Base-by-base conservation (phyloP, 2,888 invertebrate species). In the Automeris io region DNA sequence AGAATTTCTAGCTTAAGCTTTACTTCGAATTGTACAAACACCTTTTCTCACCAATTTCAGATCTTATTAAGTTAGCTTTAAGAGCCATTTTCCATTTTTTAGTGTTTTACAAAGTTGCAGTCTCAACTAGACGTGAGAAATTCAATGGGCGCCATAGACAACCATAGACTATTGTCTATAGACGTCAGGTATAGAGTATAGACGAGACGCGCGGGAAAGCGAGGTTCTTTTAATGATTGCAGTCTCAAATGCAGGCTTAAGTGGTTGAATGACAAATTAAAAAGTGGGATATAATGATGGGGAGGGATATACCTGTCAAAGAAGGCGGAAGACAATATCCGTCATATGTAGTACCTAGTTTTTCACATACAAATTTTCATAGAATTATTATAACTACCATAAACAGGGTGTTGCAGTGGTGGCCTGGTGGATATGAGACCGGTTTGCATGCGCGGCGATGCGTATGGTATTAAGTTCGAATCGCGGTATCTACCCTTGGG, bases 211-310 rank as follows among this genome's bases (percentile, higher is more conserved):
- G 51, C 46, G 47, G 39, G 43, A 44, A 52, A 50, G 49, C 37
- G 39, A 39, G 57, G 59, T 51, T 61, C 57, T 64, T 61, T 64
- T 59, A 64, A 71, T 70, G 60, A 66, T 64, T 61, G 54, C 65
- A 58, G 61, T 48, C 37, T 44, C 51, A 53, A 59, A 58, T 56
- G 55, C 43, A 43, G 43, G 53, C 66, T 54, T 70, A 69, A 71
- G 70, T 72, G 62, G 70, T 68, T 57, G 70, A 68, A 70, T 67
- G 71, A 62, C 55, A 69, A 65, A 72, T 73, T 72, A 71, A 68
- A 70, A 68, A 55, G 53, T 47, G 42, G 42, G 46, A 45, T 42
- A 32, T 35, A 40, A 42, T 41, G 37, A 40, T 41, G 38, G 24
- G 26, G 22, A 29, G 33, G 29, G 25, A 8, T 21, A 16, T n/a